These are phyloP conservation scores for Arctocebus calabarensis DNA, from an alignment of 2,797 vertebrate genomes.

Conservation along the genomic window DNA sequence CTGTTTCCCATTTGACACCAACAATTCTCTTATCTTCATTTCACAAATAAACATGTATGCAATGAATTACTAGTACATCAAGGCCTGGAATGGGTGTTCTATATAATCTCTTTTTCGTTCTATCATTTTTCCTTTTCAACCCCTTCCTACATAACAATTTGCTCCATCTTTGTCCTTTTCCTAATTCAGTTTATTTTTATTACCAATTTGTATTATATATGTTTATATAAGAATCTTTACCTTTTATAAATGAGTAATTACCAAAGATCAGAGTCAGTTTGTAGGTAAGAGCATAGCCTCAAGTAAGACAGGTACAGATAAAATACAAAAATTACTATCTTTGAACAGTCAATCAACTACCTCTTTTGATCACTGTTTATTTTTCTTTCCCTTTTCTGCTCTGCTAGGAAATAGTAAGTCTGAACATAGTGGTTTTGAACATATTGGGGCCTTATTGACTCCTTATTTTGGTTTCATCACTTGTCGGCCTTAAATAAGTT, in stretches of 20 bases:
- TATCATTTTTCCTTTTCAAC: neutral
- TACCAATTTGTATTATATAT: conserved; percentile 52
- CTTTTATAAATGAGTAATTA: conserved; percentile 52
- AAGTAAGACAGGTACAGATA: conserved; percentile 16
- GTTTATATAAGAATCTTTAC: conserved; percentile 29
- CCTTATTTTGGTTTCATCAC: neutral
- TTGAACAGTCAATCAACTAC: neutral
- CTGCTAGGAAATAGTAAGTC: conserved; percentile 10
- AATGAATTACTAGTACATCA: neutral
- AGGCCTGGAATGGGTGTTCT: neutral
- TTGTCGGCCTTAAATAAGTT: conserved; percentile 61
- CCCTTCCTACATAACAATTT: neutral
- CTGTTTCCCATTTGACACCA: conserved; percentile 60
- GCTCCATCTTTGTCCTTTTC: neutral
- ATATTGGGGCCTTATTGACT: neutral
- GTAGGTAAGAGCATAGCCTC: conserved; percentile 31
- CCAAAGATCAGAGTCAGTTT: conserved; percentile 17
- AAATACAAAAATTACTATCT: conserved; percentile 42
- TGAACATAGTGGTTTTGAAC: neutral
- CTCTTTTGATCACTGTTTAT: neutral
- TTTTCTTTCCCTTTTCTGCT: conserved; percentile 14
- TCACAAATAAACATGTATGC: neutral
- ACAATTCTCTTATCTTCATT: conserved; percentile 51
- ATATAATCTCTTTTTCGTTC: neutral
- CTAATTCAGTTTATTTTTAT: conserved; percentile 44